phyloP scores from a whole-genome alignment of 2,888 invertebrate genomes.

The Torymus aiolomorphi region DNA sequence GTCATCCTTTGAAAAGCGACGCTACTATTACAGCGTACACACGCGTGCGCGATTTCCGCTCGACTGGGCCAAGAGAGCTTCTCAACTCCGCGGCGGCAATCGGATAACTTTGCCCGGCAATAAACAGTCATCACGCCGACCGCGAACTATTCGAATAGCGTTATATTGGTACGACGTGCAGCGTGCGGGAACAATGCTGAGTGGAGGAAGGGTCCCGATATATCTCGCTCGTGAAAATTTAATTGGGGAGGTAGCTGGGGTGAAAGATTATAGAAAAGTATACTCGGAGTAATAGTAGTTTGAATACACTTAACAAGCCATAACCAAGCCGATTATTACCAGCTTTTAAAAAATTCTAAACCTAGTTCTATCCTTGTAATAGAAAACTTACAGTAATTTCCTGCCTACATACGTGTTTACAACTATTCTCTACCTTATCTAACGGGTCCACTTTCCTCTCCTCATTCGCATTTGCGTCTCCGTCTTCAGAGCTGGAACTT shows the following conservation, averaged over 20 bases:
- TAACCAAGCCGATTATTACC: constrained; percentile 18
- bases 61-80: constrained; percentile 55
- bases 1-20: constrained; percentile 6
- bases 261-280: too few relatives aligned
- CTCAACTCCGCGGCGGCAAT: constrained; percentile 45
- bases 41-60: constrained; percentile 28
- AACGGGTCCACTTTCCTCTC: constrained; percentile 6
- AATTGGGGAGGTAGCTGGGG: too few relatives aligned
- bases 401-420: too few relatives aligned
- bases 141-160: too few relatives aligned
- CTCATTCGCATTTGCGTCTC: constrained; percentile 61
- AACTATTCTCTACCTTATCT: constrained; percentile 37
- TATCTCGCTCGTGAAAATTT: too few relatives aligned
- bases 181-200: too few relatives aligned
- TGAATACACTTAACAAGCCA: constrained; percentile 33
- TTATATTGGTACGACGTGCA: too few relatives aligned
- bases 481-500: constrained; percentile 75
- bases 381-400: too few relatives aligned
- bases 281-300: too few relatives aligned
- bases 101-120: constrained; percentile 33
- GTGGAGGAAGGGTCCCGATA: too few relatives aligned
- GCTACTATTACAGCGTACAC: background rate
- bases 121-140: constrained; percentile 26
- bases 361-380: too few relatives aligned
- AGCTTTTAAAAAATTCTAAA: too few relatives aligned